Conservation (phyloP, 2,113 vertebrate species). For the Daubentonia madagascariensis region DNA sequence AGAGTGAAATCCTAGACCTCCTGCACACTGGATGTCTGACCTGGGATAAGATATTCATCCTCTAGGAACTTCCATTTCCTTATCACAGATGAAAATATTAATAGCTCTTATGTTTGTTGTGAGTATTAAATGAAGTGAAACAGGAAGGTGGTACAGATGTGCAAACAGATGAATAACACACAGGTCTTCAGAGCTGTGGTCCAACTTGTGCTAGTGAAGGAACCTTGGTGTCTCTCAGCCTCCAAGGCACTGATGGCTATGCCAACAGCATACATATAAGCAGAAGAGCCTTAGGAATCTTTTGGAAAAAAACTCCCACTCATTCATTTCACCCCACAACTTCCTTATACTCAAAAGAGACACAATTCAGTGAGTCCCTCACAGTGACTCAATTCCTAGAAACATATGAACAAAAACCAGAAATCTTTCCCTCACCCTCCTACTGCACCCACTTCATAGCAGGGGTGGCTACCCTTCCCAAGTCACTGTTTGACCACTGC, state of each 20-base stretch:
- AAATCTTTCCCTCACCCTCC: no score
- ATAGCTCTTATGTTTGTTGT: neutral
- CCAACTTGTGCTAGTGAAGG: neutral
- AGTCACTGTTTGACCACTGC: neutral
- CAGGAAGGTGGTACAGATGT: neutral
- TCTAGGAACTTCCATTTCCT: neutral
- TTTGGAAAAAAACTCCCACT: neutral
- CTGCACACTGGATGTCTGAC: neutral
- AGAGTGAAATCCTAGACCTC: neutral
- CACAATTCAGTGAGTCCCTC: neutral
- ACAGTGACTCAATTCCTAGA: neutral
- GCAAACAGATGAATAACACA: neutral
- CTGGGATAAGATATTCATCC: neutral
- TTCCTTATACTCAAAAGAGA: neutral
- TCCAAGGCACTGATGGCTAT: neutral
- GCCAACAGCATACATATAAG: neutral
- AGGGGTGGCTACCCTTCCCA: accelerated
- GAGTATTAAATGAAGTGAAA: neutral
- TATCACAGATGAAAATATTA: neutral
- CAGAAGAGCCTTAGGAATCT: neutral
- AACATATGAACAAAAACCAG: neutral
- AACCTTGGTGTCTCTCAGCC: neutral
- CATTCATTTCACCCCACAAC: neutral
- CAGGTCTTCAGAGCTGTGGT: neutral
- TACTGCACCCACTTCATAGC: neutral